Base-by-base conservation (phyloP, 2,797 vertebrate species). In the Pagetopsis macropterus region DNA sequence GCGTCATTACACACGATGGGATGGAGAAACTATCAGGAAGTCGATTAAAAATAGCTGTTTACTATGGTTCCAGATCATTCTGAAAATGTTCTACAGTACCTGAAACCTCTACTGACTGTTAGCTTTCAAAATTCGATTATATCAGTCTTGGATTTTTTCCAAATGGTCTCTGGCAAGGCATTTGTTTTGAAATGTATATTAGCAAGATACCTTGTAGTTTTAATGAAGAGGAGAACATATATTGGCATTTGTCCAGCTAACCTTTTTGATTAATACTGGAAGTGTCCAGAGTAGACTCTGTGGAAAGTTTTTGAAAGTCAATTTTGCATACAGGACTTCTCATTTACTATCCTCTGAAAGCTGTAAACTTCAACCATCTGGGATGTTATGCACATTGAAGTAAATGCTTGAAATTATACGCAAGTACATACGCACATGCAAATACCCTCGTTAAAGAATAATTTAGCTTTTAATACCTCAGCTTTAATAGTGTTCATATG, bases 381-480 rank as follows among this genome's bases (percentile, higher is more conserved):
- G 70, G 56, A 70, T 16, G 82, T 84, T 55, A 71, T 70, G 55
- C 50, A 31, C 50, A 48, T 37, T 61, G 68, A 72, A 68, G 48
- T 76, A 78, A 83, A 79, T 27, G 48, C 21, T 44, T 12, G 23
- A 41, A 84, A 83, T 74, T 60, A 58, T 45, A 73, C 5, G 23
- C 49, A 62, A 65, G 37, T 64, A 52, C 23, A 52, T 56, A 58
- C 1, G 2, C 69, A 78, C 72, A 82, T 72, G 78, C 68, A 87
- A 78, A 85, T 75, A 40, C 70, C 23, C 81, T 88, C 49, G 55
- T 90, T 89, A 87, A 78, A 82, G 59, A 73, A 76, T 83, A 76
- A 89, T 87, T 83, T 81, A 87, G 57, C 63, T 76, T 77, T 87
- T 87, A 90, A 85, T 81, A 73, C 74, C 76, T 75, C 68, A 23